phyloP scores from a whole-genome alignment of 2,797 vertebrate species.

The Gymnodraco acuticeps region DNA sequence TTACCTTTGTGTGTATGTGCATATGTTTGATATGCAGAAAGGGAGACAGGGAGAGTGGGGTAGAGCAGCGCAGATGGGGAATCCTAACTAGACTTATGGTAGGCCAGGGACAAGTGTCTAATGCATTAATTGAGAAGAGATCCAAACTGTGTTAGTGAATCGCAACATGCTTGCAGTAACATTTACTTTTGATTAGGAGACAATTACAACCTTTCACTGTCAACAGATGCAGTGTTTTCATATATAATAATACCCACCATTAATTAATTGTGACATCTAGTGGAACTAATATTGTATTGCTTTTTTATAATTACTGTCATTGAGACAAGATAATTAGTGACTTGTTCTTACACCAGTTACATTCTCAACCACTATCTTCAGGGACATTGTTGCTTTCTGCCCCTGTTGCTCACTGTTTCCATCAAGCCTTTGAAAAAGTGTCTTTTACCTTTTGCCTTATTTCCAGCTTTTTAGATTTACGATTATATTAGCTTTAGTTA shows the following conservation, averaged over 20 bases:
- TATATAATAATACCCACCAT: slow-evolving; percentile 12
- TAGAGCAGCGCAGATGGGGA: slow-evolving; percentile 50
- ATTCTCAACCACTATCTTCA: neutral
- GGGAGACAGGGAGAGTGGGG: slow-evolving; percentile 14
- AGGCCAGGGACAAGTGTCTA: slow-evolving; percentile 39
- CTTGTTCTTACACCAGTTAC: neutral
- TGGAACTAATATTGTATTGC: slow-evolving; percentile 15
- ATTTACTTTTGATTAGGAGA: slow-evolving; percentile 18
- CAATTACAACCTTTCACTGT: slow-evolving; percentile 11
- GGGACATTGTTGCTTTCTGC: neutral
- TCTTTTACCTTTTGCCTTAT: neutral
- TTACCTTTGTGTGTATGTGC: slow-evolving; percentile 33
- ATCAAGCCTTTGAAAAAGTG: neutral
- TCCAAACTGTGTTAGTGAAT: slow-evolving; percentile 36
- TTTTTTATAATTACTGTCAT: slow-evolving; percentile 29
- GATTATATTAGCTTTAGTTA: too few relatives aligned
- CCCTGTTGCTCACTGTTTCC: neutral
- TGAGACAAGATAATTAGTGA: slow-evolving; percentile 10
- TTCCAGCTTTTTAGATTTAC: neutral
- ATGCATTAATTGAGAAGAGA: slow-evolving; percentile 45
- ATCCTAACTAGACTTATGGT: slow-evolving; percentile 64
- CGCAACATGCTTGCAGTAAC: slow-evolving; percentile 8
- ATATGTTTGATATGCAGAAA: slow-evolving; percentile 16
- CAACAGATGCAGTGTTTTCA: slow-evolving; percentile 5
- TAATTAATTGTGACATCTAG: slow-evolving; percentile 21